Evolutionary conservation across 2,888 invertebrate species (phyloP).

Genomic region (Patella caerulea): DNA sequence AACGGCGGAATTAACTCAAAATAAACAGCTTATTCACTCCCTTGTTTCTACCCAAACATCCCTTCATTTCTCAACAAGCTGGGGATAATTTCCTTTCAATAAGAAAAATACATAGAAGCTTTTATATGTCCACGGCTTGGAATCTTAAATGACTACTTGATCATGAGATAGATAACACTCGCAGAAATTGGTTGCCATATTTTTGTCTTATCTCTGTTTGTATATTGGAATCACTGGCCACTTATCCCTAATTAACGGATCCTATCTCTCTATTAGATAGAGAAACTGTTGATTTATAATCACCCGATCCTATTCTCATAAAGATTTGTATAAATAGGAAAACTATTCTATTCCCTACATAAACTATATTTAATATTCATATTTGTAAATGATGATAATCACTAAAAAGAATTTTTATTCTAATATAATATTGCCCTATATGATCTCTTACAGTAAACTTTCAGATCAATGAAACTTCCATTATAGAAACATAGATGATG

Average conservation of each 20-base stretch:
- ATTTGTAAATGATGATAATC: no score
- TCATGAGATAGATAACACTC: slow-evolving; percentile 5
- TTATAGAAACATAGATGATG: no score
- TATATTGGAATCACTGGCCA: background rate
- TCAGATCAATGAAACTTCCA: no score
- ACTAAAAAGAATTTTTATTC: no score
- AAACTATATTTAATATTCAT: no score
- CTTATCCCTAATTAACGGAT: slow-evolving; percentile 5
- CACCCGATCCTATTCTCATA: background rate
- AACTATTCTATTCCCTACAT: no score
- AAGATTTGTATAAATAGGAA: no score
- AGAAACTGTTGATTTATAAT: background rate
- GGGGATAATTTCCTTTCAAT: slow-evolving; percentile 6
- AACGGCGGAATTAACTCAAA: slow-evolving; percentile 3
- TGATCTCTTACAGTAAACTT: no score
- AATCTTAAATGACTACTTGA: background rate
- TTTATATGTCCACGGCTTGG: background rate
- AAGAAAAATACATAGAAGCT: background rate
- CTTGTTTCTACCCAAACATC: background rate
- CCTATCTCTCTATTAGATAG: background rate
- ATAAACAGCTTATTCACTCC: slow-evolving; percentile 10
- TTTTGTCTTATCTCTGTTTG: background rate
- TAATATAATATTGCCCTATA: no score
- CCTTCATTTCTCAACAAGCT: background rate
- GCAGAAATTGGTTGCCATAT: background rate